Evolutionary conservation across 1,140 invertebrate genomes (phyloP).

Genomic region (Ostrea edulis): DNA sequence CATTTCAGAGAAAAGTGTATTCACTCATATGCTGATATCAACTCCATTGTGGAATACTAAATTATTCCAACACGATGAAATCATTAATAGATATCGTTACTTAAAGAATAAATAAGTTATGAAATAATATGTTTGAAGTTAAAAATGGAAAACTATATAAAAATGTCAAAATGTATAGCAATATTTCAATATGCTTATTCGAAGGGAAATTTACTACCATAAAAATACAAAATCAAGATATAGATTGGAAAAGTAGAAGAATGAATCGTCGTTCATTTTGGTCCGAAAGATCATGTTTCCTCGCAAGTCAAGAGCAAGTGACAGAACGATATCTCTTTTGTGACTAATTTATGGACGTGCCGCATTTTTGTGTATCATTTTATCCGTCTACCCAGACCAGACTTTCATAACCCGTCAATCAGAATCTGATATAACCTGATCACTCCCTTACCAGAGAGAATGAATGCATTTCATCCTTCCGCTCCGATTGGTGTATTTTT

Average conservation of each 20-base stretch:
- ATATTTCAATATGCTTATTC: background rate
- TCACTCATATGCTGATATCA: too few relatives aligned
- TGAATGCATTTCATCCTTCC: constrained; percentile 5
- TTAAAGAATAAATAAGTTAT: background rate
- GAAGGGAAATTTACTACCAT: too few relatives aligned
- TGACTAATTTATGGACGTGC: constrained; percentile 28
- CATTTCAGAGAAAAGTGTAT: too few relatives aligned
- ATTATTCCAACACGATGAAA: too few relatives aligned
- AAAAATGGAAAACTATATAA: background rate
- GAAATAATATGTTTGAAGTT: background rate
- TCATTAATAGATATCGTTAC: background rate
- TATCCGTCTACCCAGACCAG: constrained; percentile 19
- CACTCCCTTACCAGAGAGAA: background rate
- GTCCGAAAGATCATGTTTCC: background rate
- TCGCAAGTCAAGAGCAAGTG: background rate
- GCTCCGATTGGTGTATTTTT: constrained; percentile 27
- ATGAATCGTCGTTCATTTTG: background rate
- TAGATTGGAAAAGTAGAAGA: background rate
- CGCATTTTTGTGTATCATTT: constrained; percentile 16
- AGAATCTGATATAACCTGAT: constrained; percentile 21
- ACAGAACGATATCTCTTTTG: constrained; percentile 20
- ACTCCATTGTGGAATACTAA: too few relatives aligned
- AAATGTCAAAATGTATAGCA: background rate
- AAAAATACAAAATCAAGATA: too few relatives aligned
- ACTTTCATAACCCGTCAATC: constrained; percentile 36